phyloP scores from a whole-genome alignment of 2,113 vertebrate genomes.

The Microtus oregoni region DNA sequence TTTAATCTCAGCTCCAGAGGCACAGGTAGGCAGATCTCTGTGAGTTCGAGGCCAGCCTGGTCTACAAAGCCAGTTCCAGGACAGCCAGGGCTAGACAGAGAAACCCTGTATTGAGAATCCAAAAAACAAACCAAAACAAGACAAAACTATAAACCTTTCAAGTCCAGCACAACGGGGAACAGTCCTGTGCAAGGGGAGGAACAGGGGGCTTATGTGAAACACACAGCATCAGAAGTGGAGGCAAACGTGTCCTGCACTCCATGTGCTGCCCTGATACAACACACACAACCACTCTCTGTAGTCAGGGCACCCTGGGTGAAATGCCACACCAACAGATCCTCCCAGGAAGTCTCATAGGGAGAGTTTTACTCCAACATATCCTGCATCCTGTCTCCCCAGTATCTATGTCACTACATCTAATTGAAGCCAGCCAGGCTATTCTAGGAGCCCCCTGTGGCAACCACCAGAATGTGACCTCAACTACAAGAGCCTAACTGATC shows the following conservation, averaged over 20 bases:
- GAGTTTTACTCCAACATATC: not conserved
- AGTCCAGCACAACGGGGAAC: not conserved
- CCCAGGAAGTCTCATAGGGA: not conserved
- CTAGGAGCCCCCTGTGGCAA: not conserved
- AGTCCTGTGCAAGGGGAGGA: not conserved
- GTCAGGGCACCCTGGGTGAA: not conserved
- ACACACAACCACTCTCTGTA: rapidly evolving
- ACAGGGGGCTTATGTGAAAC: not conserved
- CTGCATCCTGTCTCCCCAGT: not conserved
- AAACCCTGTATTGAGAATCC: not conserved
- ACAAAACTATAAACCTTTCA: not conserved
- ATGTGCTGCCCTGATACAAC: not conserved
- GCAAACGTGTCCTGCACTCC: not conserved
- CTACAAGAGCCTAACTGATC: not conserved
- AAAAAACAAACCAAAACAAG: no score
- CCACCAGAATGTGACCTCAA: not conserved
- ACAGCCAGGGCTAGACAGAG: not conserved
- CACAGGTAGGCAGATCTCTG: not conserved
- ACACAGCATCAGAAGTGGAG: not conserved
- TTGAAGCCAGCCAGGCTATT: not conserved
- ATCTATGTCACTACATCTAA: not conserved
- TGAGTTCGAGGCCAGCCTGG: not conserved
- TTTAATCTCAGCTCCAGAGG: not conserved
- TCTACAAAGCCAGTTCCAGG: not conserved
- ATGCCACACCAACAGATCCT: not conserved